Base-by-base conservation (phyloP, 2,113 vertebrate species). In the Syngnathus typhle region DNA sequence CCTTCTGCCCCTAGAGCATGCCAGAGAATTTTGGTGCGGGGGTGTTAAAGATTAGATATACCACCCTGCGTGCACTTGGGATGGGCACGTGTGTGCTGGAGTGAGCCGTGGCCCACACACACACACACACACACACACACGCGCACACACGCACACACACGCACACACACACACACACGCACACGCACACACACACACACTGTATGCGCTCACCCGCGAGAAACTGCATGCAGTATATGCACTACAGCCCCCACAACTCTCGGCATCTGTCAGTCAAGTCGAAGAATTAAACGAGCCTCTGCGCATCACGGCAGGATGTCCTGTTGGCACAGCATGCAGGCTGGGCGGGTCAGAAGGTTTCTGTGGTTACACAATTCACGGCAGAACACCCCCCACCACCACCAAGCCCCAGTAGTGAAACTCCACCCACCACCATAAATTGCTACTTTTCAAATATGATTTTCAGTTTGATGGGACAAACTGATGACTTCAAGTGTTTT, bases 281-380 rank as follows among this genome's bases (percentile, higher is more conserved):
- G 75, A 61, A 82, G 77, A 78, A 82, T 81, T 54, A 74, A 78
- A 79, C 65, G 81, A 85, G 79, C 83, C 82, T 86, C 68, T 83
- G 82, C 84, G 68, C 88, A 83, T 38, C 77, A 56, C 84, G 83
- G 69, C 85, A 89, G 88, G 87, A 89, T 87, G 79, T 89, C 85
- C 88, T 87, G 82, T 89, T 85, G 87, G 87, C 78, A 81, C 49
- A 4, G 58, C 19, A 7, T 62, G 39, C 32, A 77, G 32, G 67
- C 68, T 55, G 71, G 73, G 76, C 65, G 67, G 81, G 78, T 87
- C 71, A 75, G 67, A 60, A 71, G 77, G 81, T 82, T 85, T 77
- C 60, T 84, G 82, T 68, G 86, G 85, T 87, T 79, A 66, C 81
- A 83, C 77, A 15, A 81, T 81, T 87, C 56, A 77, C 49, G 69